Evolutionary conservation across 2,888 invertebrate genomes (phyloP).

Genomic region (Gortyna flavago): DNA sequence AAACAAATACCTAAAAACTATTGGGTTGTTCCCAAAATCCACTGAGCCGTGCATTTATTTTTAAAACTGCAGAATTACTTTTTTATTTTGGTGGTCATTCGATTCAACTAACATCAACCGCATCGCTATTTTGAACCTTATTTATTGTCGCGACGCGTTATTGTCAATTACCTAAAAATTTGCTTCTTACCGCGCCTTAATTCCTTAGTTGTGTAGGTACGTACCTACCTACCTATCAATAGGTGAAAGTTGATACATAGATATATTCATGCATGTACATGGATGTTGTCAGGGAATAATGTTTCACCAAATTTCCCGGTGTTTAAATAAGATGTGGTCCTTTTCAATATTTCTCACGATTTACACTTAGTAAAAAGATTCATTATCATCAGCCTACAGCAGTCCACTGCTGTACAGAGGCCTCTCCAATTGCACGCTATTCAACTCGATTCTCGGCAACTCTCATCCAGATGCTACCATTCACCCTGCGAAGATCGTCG

Average conservation of each 20-base stretch:
- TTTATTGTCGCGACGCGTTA: too few species aligned
- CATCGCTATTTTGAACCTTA: too few species aligned
- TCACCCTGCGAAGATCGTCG: neutral
- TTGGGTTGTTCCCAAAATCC: too few species aligned
- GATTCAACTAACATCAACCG: too few species aligned
- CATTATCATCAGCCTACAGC: neutral
- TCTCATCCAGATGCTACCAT: neutral
- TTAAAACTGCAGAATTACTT: too few species aligned
- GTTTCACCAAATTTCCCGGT: neutral
- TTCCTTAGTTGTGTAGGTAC: conserved; percentile 13
- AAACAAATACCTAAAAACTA: too few species aligned
- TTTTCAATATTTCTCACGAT: neutral
- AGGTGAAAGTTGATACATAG: conserved; percentile 36
- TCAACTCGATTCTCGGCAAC: neutral
- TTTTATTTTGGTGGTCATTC: too few species aligned
- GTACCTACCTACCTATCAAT: conserved; percentile 3
- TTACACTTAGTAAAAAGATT: neutral
- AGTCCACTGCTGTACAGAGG: neutral
- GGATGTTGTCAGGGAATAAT: neutral
- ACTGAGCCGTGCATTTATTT: too few species aligned
- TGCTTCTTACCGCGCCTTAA: neutral
- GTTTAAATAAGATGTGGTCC: too few species aligned
- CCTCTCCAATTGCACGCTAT: neutral
- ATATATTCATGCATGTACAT: neutral
- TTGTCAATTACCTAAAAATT: too few species aligned